Percentiles rank a stretch among this genome's conserved stretches.
Conservation (phyloP, 2,888 invertebrate species). For the Sicus ferrugineus region DNA sequence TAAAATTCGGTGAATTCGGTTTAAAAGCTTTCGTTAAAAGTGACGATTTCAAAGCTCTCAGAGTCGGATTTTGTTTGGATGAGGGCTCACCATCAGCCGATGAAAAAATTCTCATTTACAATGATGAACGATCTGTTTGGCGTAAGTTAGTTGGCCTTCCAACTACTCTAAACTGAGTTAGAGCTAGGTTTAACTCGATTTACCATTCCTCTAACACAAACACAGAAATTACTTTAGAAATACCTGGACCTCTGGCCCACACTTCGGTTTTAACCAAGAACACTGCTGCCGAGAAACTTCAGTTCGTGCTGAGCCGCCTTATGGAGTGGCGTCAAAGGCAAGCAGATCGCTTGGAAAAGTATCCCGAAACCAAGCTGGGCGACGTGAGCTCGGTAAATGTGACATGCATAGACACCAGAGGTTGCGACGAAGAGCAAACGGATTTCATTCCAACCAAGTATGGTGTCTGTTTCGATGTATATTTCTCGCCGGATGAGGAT, state of each 20-base stretch:
- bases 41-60: neutral
- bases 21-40: neutral
- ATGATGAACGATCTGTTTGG: neutral
- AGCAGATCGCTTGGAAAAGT: constrained; percentile 65
- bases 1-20: neutral
- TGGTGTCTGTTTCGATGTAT: constrained; percentile 72
- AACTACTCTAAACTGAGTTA: no score
- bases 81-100: neutral
- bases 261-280: constrained; percentile 73
- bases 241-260: constrained; percentile 77
- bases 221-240: constrained; percentile 70
- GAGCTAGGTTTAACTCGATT: neutral
- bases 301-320: constrained; percentile 70
- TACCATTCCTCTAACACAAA: neutral
- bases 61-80: constrained; percentile 5
- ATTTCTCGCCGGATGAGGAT: constrained; percentile 68
- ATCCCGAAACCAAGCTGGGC: constrained; percentile 68
- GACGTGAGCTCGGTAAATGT: constrained; percentile 79
- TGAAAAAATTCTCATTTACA: neutral
- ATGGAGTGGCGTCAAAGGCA: constrained; percentile 70
- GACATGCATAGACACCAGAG: constrained; percentile 69
- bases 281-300: constrained; percentile 78
- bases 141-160: neutral
- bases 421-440: no score
- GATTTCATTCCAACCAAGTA: constrained; percentile 80